These are phyloP conservation scores for Macquaria ambigua DNA, from an alignment of 2,113 vertebrate genomes.

Conservation along the genomic window DNA sequence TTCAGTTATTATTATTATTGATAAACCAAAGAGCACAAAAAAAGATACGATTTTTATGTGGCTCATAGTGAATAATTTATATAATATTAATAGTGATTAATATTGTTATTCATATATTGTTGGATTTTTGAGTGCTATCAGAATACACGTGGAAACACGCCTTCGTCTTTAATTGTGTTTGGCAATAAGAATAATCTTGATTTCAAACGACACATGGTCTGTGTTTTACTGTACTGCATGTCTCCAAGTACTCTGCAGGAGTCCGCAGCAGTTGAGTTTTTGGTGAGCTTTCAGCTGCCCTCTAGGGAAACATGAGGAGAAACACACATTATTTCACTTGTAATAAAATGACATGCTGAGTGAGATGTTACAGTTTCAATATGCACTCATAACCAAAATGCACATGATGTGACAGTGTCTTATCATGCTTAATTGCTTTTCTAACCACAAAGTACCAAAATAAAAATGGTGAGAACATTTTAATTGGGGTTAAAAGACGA, in stretches of 20 bases:
- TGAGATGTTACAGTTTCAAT: not conserved
- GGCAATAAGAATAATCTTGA: not conserved
- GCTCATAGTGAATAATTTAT: not conserved
- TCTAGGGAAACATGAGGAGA: conserved; percentile 37
- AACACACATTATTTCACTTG: not conserved
- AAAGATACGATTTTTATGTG: not conserved
- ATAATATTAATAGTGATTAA: no score
- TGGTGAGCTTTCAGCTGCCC: conserved; percentile 35
- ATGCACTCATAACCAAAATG: not conserved
- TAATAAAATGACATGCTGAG: conserved; percentile 1
- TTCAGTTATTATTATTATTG: not conserved
- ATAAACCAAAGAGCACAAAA: not conserved
- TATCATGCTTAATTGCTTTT: not conserved
- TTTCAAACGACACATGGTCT: not conserved
- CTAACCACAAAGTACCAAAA: not conserved
- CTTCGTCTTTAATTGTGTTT: not conserved
- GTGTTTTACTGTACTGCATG: not conserved
- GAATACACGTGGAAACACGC: not conserved
- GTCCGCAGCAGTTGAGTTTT: not conserved
- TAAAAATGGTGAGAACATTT: conserved; percentile 14
- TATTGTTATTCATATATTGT: not conserved
- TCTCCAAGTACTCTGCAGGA: not conserved
- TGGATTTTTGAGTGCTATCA: not conserved
- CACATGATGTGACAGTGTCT: not conserved
- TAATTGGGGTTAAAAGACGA: conserved; percentile 11